Evolutionary conservation across 2,888 invertebrate species (phyloP).

Genomic region (Drosophila mettleri): DNA sequence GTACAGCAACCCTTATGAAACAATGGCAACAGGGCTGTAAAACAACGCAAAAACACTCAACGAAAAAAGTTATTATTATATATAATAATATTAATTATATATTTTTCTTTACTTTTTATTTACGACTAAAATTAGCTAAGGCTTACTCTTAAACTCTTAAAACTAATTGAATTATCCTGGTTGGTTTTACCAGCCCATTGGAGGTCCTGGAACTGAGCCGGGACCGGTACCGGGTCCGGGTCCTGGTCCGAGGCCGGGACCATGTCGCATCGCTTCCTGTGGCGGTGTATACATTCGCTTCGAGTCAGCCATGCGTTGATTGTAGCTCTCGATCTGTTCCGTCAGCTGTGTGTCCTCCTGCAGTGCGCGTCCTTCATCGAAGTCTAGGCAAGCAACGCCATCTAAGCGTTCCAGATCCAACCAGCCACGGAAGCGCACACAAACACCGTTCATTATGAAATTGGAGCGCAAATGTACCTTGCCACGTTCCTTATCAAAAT

Average conservation of each 20-base stretch:
- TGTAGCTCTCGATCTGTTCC: constrained; percentile 60
- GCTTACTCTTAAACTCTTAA: neutral
- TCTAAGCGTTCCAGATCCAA: constrained; percentile 95
- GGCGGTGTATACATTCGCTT: constrained; percentile 67
- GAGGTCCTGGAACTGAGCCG: constrained; percentile 26
- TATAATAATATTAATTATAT: neutral
- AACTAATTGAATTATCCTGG: too few relatives aligned
- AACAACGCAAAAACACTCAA: neutral
- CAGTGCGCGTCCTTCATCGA: constrained; percentile 94
- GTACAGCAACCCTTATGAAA: constrained; percentile 52
- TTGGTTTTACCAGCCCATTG: constrained; percentile 60
- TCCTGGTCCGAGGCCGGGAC: constrained; percentile 11
- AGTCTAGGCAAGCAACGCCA: constrained; percentile 95
- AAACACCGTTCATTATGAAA: constrained; percentile 98
- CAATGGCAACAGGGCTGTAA: constrained; percentile 50
- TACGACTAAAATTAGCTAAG: neutral
- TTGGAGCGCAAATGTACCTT: constrained; percentile 96
- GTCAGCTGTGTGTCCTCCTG: constrained; percentile 94
- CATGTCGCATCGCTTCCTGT: constrained; percentile 48
- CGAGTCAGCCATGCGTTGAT: constrained; percentile 57
- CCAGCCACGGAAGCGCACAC: constrained; percentile 97
- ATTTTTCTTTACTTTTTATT: neutral
- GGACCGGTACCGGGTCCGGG: constrained; percentile 32
- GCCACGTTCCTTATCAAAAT: constrained; percentile 96
- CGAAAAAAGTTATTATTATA: constrained; percentile 1